Percentiles rank a stretch among this genome's conserved stretches.
Evolutionary conservation across 2,888 invertebrate species (phyloP).

Genomic region (Harpagoxenus sublaevis): DNA sequence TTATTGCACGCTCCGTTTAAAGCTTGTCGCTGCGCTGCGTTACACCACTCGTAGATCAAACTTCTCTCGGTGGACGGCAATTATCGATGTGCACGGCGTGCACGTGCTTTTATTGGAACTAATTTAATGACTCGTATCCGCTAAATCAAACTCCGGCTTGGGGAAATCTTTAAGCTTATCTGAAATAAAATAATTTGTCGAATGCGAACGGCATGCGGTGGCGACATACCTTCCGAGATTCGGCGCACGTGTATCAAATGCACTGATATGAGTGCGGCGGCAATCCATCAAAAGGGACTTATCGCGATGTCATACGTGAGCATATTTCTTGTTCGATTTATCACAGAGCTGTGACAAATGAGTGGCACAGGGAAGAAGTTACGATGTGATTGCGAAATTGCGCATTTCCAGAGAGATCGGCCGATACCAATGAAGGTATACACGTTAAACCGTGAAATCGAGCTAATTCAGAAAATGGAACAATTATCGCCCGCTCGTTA

Average conservation of each 20-base stretch:
- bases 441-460: constrained; percentile 42
- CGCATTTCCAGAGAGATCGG: constrained; percentile 26
- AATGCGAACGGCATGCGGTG: constrained; percentile 21
- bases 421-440: not conserved
- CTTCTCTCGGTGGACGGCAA: constrained; percentile 20
- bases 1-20: constrained; percentile 32
- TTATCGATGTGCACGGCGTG: constrained; percentile 32
- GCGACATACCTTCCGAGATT: constrained; percentile 18
- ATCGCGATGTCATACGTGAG: constrained; percentile 51
- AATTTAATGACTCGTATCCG: constrained; percentile 49
- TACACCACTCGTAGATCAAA: constrained; percentile 29
- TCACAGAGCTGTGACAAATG: constrained; percentile 38
- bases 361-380: constrained; percentile 27
- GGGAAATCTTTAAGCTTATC: not conserved
- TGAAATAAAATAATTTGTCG: constrained; percentile 48
- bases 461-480: constrained; percentile 44
- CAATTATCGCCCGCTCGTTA: constrained; percentile 42
- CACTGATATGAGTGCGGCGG: constrained; percentile 48
- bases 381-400: constrained; percentile 47
- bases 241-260: constrained; percentile 62
- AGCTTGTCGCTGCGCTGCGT: constrained; percentile 13
- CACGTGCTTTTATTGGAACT: not conserved
- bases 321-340: constrained; percentile 60
- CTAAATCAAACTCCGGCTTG: constrained; percentile 12
- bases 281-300: constrained; percentile 64